phyloP scores from a whole-genome alignment of 2,888 invertebrate genomes.

The Hydraecia micacea region DNA sequence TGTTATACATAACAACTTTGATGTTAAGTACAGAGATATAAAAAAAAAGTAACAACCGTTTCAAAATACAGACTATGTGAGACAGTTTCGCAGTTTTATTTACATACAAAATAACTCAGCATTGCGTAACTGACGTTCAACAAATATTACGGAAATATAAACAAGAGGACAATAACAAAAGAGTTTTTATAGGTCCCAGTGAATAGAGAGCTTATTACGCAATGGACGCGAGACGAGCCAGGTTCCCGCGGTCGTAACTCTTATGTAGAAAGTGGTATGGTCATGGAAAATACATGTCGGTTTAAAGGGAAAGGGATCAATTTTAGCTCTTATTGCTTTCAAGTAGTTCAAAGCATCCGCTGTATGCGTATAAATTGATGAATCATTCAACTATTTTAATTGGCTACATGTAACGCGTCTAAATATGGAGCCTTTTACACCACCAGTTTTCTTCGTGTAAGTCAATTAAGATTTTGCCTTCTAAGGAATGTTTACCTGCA shows the following conservation, averaged over 20 bases:
- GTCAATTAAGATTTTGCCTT: constrained; percentile 19
- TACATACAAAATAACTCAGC: constrained; percentile 38
- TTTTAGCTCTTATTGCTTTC: constrained; percentile 54
- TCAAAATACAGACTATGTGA: constrained; percentile 33
- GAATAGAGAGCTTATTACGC: constrained; percentile 69
- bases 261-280: constrained; percentile 75
- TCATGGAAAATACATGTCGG: constrained; percentile 58
- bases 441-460: constrained; percentile 23
- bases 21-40: background rate
- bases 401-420: constrained; percentile 57
- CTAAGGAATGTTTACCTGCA: background rate
- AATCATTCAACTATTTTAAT: constrained; percentile 62
- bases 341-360: constrained; percentile 69
- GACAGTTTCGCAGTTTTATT: constrained; percentile 51
- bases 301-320: constrained; percentile 72
- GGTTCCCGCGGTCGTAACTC: constrained; percentile 76
- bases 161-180: constrained; percentile 61
- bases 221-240: constrained; percentile 71
- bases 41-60: constrained; percentile 11
- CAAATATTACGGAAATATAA: constrained; percentile 60
- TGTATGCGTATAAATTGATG: constrained; percentile 49
- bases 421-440: constrained; percentile 44
- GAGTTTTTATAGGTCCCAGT: constrained; percentile 56
- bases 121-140: constrained; percentile 54
- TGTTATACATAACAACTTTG: constrained; percentile 29